phyloP scores from a whole-genome alignment of 2,113 vertebrate genomes.

The Prinia subflava region DNA sequence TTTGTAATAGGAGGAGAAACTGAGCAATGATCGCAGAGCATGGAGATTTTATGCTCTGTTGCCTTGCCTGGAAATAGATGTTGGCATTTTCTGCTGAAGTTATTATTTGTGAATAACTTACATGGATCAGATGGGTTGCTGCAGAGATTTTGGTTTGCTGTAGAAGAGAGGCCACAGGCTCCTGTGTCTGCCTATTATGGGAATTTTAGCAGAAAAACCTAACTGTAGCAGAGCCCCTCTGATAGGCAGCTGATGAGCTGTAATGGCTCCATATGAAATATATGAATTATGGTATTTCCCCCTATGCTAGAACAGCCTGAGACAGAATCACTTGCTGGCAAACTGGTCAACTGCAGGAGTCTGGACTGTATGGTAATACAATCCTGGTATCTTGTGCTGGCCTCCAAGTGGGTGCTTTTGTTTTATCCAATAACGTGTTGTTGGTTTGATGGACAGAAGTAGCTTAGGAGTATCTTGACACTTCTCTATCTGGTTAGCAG shows the following conservation, averaged over 20 bases:
- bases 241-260: background rate
- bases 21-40: background rate
- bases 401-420: background rate
- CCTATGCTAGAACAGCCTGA: background rate
- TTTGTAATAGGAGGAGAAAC: background rate
- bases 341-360: background rate
- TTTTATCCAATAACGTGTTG: accelerated
- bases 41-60: background rate
- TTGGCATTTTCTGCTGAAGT: background rate
- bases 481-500: background rate
- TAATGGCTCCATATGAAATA: background rate
- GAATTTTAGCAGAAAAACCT: background rate
- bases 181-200: background rate
- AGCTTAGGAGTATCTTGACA: background rate
- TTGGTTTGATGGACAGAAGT: background rate
- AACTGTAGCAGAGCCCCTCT: background rate
- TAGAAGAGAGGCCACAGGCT: background rate
- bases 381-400: background rate
- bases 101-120: background rate
- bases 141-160: background rate
- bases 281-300: background rate
- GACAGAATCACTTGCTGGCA: background rate
- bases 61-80: background rate
- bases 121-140: background rate
- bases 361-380: background rate